Evolutionary conservation across 2,797 vertebrate genomes (phyloP).

Genomic region (Novumbra hubbsi): DNA sequence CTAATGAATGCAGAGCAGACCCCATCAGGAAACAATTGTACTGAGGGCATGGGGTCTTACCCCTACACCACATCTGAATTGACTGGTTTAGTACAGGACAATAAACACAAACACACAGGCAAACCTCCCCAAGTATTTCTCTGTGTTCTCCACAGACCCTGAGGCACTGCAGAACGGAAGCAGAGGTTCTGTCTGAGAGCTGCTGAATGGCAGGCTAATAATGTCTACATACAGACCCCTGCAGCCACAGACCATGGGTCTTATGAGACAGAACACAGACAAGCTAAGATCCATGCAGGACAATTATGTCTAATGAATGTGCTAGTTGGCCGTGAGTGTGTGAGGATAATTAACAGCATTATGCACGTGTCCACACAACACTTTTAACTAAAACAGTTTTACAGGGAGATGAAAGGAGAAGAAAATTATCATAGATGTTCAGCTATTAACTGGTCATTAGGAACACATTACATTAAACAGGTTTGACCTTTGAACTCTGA

Average conservation of each 20-base stretch:
- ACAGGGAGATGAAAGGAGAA: conserved; percentile 52
- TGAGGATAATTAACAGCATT: not conserved
- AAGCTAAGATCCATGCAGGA: not conserved
- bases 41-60: conserved; percentile 29
- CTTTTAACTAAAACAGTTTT: conserved; percentile 26
- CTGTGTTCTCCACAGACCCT: not conserved
- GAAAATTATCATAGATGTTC: conserved; percentile 57
- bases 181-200: not conserved
- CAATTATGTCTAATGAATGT: not conserved
- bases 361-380: not conserved
- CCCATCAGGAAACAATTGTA: not conserved
- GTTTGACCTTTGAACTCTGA: conserved; percentile 67
- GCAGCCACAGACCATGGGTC: not conserved
- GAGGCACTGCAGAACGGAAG: not conserved
- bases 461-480: conserved; percentile 66
- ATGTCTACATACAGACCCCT: not conserved
- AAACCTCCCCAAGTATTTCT: not conserved
- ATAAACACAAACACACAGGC: conserved; percentile 22
- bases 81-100: conserved; percentile 25
- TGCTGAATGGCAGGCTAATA: not conserved
- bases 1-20: not conserved
- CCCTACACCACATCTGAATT: conserved; percentile 20
- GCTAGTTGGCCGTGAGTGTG: not conserved
- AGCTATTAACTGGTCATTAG: conserved; percentile 69
- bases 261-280: not conserved